Evolutionary conservation across 92 coral and sea anemone genomes (phyloP).

Genomic region (Zoanthus solanderi): DNA sequence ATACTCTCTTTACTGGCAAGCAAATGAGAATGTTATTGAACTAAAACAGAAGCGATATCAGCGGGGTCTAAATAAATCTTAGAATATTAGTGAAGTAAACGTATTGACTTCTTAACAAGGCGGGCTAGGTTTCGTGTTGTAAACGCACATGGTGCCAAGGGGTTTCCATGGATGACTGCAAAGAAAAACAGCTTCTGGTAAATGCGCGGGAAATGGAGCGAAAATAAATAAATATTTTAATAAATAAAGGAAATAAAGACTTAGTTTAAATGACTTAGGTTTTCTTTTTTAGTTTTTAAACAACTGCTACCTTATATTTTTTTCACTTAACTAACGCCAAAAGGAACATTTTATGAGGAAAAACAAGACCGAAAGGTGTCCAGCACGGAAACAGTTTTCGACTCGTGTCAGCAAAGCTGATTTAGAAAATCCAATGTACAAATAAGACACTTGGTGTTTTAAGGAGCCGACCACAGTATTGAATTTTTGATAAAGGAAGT

Average conservation of each 20-base stretch:
- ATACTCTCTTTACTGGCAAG: slow-evolving; percentile 40
- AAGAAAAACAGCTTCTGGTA: slow-evolving; percentile 11
- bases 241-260: background rate
- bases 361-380: background rate
- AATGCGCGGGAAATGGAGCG: slow-evolving; percentile 47
- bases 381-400: slow-evolving; percentile 18
- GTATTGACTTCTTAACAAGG: background rate
- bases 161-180: slow-evolving; percentile 47
- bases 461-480: slow-evolving; percentile 15
- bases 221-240: background rate
- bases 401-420: slow-evolving; percentile 47
- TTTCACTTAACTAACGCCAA: background rate
- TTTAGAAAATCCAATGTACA: slow-evolving; percentile 16
- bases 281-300: background rate
- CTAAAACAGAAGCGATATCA: slow-evolving; percentile 4
- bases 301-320: background rate
- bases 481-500: slow-evolving; percentile 36
- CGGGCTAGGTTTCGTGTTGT: slow-evolving; percentile 27
- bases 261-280: slow-evolving; percentile 2
- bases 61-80: background rate
- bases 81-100: slow-evolving; percentile 9
- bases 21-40: slow-evolving; percentile 30
- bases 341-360: background rate
- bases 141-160: slow-evolving; percentile 35
- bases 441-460: slow-evolving; percentile 38